Evolutionary conservation across 1,140 invertebrate species (phyloP), one percentile per base, ranked within the genome.

Genomic region (Bombus cullumanus): DNA sequence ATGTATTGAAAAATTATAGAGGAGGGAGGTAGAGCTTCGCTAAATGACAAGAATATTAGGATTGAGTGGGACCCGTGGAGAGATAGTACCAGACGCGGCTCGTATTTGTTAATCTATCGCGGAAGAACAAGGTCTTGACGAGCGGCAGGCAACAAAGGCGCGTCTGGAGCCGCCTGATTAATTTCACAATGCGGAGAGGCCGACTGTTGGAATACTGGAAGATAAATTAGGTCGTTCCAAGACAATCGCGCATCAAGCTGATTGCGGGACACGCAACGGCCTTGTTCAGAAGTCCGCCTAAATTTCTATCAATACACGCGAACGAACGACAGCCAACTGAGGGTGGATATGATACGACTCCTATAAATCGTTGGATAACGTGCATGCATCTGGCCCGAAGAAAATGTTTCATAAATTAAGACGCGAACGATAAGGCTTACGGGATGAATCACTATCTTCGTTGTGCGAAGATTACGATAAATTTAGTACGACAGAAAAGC

Each of bases 211-310:
- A 74, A 84, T 69, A 87, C 77, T 81, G 57, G 71, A 87, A 90
- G 89, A 90, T 90, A 90, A 90, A 90, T 85, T 85, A 90, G 88
- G 85, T 81, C 89, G n/a, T 90, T 90, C 80, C 81, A 75, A 81
- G 85, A 84, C 85, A 82, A 89, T 86, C 83, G 87, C 73, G 73
- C 80, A 66, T 86, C 87, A 82, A 83, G 81, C 87, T 53, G 74
- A 83, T 86, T 89, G 87, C 81, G 83, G 77, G 73, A 83, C 71
- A 76, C 85, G 77, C 75, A 73, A 83, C 79, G 39, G 76, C 62
- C 75, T 80, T 34, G 59, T 28, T 12, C 43, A 22, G 62, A 89
- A 71, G 76, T 75, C 37, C 62, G 77, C 57, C 74, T 83, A 82
- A 89, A 89, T 89, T 89, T 79, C 73, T 71, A 85, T 69, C 77